These are phyloP conservation scores for Polypedilum pembai DNA, from an alignment of 1,140 invertebrate genomes.

Conservation along the genomic window DNA sequence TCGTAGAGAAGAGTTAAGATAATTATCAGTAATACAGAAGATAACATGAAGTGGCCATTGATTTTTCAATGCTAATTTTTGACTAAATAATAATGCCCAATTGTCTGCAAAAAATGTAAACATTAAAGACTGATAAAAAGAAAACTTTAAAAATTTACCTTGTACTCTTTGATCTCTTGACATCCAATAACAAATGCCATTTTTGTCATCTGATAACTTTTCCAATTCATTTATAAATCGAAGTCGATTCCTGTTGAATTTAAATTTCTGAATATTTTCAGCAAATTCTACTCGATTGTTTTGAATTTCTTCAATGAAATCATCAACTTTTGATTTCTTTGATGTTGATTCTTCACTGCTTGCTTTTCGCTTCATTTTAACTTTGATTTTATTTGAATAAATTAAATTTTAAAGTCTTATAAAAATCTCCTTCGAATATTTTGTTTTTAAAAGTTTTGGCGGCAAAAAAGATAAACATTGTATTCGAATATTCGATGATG, in stretches of 20 bases:
- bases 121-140: neutral
- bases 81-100: slow-evolving; percentile 82
- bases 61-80: slow-evolving; percentile 74
- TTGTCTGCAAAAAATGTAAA: slow-evolving; percentile 66
- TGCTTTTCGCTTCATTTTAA: neutral
- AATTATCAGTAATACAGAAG: slow-evolving; percentile 73
- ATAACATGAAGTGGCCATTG: slow-evolving; percentile 75
- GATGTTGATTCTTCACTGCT: neutral
- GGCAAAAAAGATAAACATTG: too few relatives aligned
- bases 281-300: slow-evolving; percentile 47
- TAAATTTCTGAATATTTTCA: slow-evolving; percentile 57
- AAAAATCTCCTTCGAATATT: too few relatives aligned
- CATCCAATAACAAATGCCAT: slow-evolving; percentile 83
- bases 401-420: too few relatives aligned
- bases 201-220: slow-evolving; percentile 54
- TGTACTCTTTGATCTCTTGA: slow-evolving; percentile 64
- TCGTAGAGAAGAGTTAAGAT: slow-evolving; percentile 71
- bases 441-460: too few relatives aligned
- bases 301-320: slow-evolving; percentile 43
- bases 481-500: too few relatives aligned
- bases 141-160: neutral
- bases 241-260: slow-evolving; percentile 73
- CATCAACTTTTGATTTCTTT: slow-evolving; percentile 10
- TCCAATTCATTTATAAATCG: slow-evolving; percentile 57
- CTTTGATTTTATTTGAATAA: too few relatives aligned